Conservation (phyloP, 2,113 vertebrate genomes). For the Macrotus californicus region DNA sequence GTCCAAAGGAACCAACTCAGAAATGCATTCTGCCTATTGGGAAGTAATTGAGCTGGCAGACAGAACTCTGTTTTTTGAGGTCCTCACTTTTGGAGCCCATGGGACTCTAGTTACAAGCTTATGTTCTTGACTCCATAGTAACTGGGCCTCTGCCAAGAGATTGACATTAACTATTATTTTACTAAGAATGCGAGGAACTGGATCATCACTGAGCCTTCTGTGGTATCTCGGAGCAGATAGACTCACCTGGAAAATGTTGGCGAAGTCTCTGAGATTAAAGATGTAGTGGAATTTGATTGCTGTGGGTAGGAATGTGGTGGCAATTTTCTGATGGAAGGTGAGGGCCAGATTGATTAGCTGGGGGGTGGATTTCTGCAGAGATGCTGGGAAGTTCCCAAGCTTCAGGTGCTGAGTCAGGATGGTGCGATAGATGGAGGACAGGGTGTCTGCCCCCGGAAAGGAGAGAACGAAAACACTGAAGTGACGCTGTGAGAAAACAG, state of each 20-base stretch:
- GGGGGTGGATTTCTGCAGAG: conserved; percentile 83
- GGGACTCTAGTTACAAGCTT: not conserved
- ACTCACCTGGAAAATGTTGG: conserved; percentile 95
- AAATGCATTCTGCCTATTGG: not conserved
- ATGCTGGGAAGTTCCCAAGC: conserved; percentile 76
- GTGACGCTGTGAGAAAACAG: conserved; percentile 84
- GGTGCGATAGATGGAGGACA: conserved; percentile 92
- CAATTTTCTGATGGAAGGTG: conserved; percentile 85
- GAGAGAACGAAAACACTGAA: conserved; percentile 93
- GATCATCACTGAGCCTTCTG: not conserved
- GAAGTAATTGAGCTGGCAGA: not conserved
- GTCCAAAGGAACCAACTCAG: not conserved
- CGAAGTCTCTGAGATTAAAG: conserved; percentile 95
- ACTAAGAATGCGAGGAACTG: not conserved
- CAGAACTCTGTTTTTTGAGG: not conserved
- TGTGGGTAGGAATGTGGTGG: conserved; percentile 90
- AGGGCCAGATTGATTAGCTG: conserved; percentile 86
- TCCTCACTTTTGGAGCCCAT: not conserved
- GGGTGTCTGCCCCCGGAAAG: conserved; percentile 86
- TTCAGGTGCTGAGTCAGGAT: conserved; percentile 89
- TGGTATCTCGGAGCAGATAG: accelerated
- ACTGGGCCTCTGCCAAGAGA: not conserved
- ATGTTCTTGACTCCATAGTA: not conserved
- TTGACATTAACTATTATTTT: not conserved
- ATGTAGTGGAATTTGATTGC: conserved; percentile 96